Evolutionary conservation across 2,888 invertebrate species (phyloP).

Genomic region (Pyrgus malvae): DNA sequence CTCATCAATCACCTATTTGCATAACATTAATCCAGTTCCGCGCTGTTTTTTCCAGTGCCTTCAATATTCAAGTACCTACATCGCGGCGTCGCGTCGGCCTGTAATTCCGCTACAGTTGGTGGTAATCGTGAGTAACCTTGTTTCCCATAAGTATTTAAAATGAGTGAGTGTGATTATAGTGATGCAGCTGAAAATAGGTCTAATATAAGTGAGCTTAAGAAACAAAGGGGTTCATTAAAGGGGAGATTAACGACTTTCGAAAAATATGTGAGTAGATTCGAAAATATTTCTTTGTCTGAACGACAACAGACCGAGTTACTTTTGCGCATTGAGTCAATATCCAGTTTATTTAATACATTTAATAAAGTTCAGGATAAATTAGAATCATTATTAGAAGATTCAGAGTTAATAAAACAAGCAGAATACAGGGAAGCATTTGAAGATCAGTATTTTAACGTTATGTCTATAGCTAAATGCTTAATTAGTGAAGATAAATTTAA

Average conservation of each 20-base stretch:
- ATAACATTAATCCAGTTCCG: no score
- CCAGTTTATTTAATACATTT: not conserved
- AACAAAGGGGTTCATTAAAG: not conserved
- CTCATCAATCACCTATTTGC: no score
- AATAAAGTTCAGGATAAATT: conserved; percentile 1
- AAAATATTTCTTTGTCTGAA: not conserved
- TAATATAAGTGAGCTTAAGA: not conserved
- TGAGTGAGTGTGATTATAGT: not conserved
- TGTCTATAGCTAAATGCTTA: conserved; percentile 8
- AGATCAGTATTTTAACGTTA: conserved; percentile 1
- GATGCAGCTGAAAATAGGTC: not conserved
- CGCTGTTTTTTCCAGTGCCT: no score
- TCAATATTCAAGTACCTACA: no score
- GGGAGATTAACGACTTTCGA: conserved; percentile 2
- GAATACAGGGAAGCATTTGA: conserved; percentile 3
- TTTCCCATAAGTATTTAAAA: not conserved
- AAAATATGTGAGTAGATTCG: not conserved
- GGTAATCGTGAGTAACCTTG: not conserved
- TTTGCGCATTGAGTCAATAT: not conserved
- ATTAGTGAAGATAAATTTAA: not conserved
- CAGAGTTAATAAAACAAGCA: not conserved
- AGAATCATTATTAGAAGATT: not conserved
- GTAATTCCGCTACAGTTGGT: not conserved
- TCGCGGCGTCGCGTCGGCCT: no score
- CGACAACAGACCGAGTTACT: not conserved